These are phyloP conservation scores for Porites cylindrica DNA, from an alignment of 92 coral and sea anemone species.

Conservation along the genomic window DNA sequence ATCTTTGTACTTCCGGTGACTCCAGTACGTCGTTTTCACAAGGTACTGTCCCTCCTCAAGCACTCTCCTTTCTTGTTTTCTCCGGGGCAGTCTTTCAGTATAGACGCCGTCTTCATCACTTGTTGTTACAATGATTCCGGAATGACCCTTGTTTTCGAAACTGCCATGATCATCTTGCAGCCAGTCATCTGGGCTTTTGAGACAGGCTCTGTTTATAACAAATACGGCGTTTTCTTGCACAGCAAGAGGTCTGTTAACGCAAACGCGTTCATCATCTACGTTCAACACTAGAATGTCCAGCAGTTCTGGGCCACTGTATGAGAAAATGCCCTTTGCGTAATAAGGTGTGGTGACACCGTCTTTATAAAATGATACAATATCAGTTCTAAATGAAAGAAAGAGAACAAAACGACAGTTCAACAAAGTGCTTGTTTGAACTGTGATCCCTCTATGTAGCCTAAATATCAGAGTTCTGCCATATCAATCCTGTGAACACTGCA, in stretches of 20 bases:
- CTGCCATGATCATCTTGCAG: slow-evolving; percentile 16
- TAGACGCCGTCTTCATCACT: slow-evolving; percentile 1
- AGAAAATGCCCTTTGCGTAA: not conserved
- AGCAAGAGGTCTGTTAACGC: slow-evolving; percentile 9
- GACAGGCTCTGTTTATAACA: slow-evolving; percentile 19
- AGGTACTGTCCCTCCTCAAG: too few species aligned
- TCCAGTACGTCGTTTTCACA: too few species aligned
- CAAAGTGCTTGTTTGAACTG: not conserved
- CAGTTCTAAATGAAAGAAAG: slow-evolving; percentile 1
- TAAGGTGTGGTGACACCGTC: too few species aligned
- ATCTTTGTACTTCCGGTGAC: too few species aligned
- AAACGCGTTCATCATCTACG: slow-evolving; percentile 6
- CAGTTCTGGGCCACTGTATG: slow-evolving; percentile 10
- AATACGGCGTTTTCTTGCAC: slow-evolving; percentile 10
- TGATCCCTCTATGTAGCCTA: slow-evolving; percentile 3
- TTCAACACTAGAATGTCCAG: slow-evolving; percentile 11
- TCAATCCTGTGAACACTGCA: not conserved
- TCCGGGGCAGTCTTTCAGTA: too few species aligned
- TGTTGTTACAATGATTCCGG: slow-evolving; percentile 16
- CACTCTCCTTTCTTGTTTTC: too few species aligned
- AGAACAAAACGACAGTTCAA: not conserved
- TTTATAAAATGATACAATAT: not conserved
- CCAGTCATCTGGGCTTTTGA: slow-evolving; percentile 11
- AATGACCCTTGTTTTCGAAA: slow-evolving; percentile 22
- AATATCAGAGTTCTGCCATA: not conserved